Evolutionary conservation across 2,797 vertebrate genomes (phyloP), one percentile per base, ranked within the genome.

Genomic region (Sitta carolinensis): DNA sequence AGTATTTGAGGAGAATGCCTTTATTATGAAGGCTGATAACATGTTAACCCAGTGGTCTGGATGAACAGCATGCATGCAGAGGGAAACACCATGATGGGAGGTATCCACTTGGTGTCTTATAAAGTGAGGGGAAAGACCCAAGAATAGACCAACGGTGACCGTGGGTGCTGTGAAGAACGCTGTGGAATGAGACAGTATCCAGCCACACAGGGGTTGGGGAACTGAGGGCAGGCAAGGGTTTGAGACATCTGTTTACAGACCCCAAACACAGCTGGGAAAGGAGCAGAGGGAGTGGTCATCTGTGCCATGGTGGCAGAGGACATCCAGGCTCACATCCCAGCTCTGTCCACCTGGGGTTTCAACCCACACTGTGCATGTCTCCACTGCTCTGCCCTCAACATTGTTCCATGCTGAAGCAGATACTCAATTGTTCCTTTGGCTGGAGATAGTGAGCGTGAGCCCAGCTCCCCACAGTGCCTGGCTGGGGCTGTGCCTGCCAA

Each of bases 1-100:
- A 34, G 34, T 70, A 74, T 69, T 89, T 91, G 74, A 64, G 38
- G 68, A 85, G 42, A 83, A 76, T 54, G 66, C 43, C 22, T 89
- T 55, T 3, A 0, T 51, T 62, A 67, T 2, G 17, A 62, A 58
- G 27, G 34, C 27, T 50, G 27, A 48, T 78, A 43, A 72, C 27
- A 51, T 5, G 42, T 62, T 77, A 52, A 18, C 16, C 36, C n/a
- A 32, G 54, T 20, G 23, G 58, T 32, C 38, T 89, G 66, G 34
- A 54, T 40, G 32, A 54, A 47, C 50, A 78, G 38, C 5, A 1
- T 7, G 20, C 1, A 2, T 57, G 40, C 34, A 61, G 45, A 68
- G 55, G 12, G n/a, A 84, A 66, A 55, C 38, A 43, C 30, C 12
- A 3, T 3, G 36, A 74, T 54, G 45, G 42, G 66, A 91, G 69